A percentile compares a stretch with the other conserved stretches of the same genome.
These are phyloP conservation scores for Papilio polytes DNA, from an alignment of 1,140 invertebrate species.

Conservation along the genomic window DNA sequence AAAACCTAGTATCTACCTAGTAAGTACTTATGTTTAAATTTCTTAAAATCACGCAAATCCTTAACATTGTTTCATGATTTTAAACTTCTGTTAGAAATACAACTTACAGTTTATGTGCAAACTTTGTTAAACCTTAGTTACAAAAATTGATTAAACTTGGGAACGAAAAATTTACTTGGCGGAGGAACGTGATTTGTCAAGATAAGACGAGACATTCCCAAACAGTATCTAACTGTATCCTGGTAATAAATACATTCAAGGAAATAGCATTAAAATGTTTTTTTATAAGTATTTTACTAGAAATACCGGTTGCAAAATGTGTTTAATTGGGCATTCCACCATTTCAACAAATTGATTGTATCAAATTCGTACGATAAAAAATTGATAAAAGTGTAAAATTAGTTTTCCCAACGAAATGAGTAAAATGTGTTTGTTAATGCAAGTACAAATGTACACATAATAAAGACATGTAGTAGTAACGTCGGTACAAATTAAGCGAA, in stretches of 20 bases:
- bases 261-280: background rate
- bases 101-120: conserved; percentile 34
- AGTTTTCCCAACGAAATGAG: conserved; percentile 6
- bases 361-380: background rate
- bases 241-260: conserved; percentile 10
- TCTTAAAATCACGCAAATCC: background rate
- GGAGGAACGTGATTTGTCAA: conserved; percentile 2
- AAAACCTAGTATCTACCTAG: background rate
- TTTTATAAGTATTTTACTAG: background rate
- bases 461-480: conserved; percentile 41
- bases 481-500: conserved; percentile 43
- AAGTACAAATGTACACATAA: conserved; percentile 34
- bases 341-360: background rate
- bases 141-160: conserved; percentile 35
- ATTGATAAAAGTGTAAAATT: background rate
- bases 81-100: conserved; percentile 29
- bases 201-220: conserved; percentile 23
- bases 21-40: background rate
- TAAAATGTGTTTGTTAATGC: conserved; percentile 17
- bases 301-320: background rate
- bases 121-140: conserved; percentile 33
- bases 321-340: background rate
- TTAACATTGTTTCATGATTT: conserved; percentile 13
- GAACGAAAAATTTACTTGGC: conserved; percentile 34
- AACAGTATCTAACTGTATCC: background rate